Percentiles rank a stretch among this genome's conserved stretches.
Conservation (phyloP, 2,797 vertebrate species). For the Cossypha polioptera region DNA sequence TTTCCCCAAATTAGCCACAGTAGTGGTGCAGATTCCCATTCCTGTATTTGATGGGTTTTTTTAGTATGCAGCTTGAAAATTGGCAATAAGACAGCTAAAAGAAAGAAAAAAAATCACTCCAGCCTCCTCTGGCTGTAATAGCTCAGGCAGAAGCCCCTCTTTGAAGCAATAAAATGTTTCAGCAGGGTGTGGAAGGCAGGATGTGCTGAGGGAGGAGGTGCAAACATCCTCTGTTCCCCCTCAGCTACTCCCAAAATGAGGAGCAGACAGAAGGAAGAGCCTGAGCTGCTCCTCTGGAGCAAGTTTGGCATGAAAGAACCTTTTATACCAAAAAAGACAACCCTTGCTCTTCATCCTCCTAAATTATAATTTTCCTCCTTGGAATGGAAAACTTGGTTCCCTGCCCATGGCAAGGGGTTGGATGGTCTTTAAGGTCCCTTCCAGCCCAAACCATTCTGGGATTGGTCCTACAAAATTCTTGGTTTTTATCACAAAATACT, state of each 20-base stretch:
- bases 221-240: not conserved
- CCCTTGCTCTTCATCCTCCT: not conserved
- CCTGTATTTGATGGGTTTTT: rapidly evolving
- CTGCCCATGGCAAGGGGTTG: not conserved
- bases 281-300: not conserved
- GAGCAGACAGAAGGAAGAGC: not conserved
- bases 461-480: not conserved
- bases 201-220: not conserved
- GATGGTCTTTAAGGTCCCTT: not conserved
- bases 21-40: not conserved
- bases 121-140: not conserved
- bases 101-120: not conserved
- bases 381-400: not conserved
- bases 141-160: not conserved
- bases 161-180: not conserved
- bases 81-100: not conserved
- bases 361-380: not conserved
- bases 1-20: not conserved
- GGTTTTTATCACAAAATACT: not conserved
- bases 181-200: not conserved
- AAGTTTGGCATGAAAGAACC: not conserved
- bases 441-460: not conserved
- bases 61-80: not conserved
- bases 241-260: not conserved
- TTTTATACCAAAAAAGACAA: not conserved